Conservation (phyloP, 2,113 vertebrate species). For the Eurypyga helias region DNA sequence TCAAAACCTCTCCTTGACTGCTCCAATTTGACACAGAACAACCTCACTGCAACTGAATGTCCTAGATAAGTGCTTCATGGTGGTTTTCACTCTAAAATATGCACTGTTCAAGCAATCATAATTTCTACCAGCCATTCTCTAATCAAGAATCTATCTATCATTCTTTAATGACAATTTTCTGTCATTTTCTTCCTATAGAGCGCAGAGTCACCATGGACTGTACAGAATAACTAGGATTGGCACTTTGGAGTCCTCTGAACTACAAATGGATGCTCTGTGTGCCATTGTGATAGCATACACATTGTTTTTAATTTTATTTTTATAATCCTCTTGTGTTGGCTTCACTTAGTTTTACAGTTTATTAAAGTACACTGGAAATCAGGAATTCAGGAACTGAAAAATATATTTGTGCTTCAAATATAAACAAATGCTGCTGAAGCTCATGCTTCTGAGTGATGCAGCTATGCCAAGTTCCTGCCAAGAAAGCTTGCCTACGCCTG, state of each 20-base stretch:
- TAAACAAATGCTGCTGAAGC: constrained; percentile 24
- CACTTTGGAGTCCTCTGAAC: neutral
- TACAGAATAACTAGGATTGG: neutral
- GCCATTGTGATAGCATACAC: neutral
- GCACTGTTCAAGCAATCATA: neutral
- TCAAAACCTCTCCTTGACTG: neutral
- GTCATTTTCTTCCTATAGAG: neutral
- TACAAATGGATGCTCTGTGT: neutral
- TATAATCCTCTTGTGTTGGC: neutral
- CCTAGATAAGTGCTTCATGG: neutral
- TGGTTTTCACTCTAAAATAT: neutral
- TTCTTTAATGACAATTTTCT: neutral
- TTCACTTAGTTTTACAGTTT: neutral
- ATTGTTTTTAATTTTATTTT: neutral
- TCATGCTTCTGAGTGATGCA: neutral
- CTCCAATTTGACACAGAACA: neutral
- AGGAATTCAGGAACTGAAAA: neutral
- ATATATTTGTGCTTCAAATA: neutral
- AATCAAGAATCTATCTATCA: neutral
- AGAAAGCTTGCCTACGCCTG: neutral
- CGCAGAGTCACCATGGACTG: neutral
- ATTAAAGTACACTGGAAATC: neutral
- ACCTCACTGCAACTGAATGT: neutral
- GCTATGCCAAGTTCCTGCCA: neutral
- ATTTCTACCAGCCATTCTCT: neutral